Conservation (phyloP, 2,113 vertebrate genomes). For the Piaya cayana region DNA sequence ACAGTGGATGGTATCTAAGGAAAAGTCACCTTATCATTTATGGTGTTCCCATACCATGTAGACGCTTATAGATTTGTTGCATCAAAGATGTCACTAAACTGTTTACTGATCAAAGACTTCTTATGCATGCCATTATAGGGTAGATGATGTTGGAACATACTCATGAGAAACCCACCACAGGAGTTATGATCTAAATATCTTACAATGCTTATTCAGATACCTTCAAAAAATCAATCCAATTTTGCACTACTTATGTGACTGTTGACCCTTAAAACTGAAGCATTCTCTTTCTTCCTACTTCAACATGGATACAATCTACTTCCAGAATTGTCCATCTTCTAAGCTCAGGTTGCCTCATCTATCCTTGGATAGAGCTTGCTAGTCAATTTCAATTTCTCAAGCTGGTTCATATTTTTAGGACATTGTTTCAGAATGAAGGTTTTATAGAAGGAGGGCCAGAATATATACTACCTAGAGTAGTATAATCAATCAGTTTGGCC, state of each 20-base stretch:
- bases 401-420: no score
- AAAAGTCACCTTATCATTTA: not conserved
- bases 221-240: constrained; percentile 23
- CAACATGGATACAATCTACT: no score
- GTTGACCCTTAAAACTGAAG: constrained; percentile 8
- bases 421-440: no score
- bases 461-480: no score
- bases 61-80: not conserved
- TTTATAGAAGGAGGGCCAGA: no score
- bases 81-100: not conserved
- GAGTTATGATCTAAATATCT: not conserved
- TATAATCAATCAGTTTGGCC: not conserved
- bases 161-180: not conserved
- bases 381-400: no score
- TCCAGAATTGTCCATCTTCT: no score
- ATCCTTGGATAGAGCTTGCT: no score
- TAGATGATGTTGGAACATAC: not conserved
- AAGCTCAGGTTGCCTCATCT: no score
- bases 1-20: not conserved
- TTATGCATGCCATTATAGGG: not conserved
- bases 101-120: not conserved
- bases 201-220: not conserved
- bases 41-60: not conserved
- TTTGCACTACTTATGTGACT: not conserved
- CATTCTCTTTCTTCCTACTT: no score